phyloP scores from a whole-genome alignment of 2,113 vertebrate species.

The Xenopus laevis region DNA sequence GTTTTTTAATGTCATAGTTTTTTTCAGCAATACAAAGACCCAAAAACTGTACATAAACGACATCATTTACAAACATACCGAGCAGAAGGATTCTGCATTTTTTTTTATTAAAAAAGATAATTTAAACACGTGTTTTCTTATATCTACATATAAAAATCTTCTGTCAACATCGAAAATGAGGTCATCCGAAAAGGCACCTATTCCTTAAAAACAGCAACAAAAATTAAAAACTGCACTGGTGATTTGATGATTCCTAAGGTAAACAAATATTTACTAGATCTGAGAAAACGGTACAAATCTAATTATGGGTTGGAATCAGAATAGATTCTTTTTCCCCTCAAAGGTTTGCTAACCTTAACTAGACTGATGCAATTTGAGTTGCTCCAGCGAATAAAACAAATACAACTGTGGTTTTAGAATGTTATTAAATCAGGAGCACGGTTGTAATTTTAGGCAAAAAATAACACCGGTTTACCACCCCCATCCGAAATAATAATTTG shows the following conservation, averaged over 20 bases:
- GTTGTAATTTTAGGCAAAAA: no score
- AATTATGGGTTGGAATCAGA: no score
- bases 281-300: not conserved
- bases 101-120: constrained; percentile 61
- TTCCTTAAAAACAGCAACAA: constrained; percentile 52
- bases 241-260: constrained; percentile 50
- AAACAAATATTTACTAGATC: not conserved
- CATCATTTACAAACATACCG: constrained; percentile 60
- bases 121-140: constrained; percentile 58
- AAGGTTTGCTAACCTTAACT: no score
- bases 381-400: no score
- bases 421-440: no score
- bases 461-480: no score
- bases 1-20: no score
- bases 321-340: no score
- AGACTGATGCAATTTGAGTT: no score
- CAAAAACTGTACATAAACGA: constrained; percentile 55
- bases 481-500: no score
- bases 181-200: constrained; percentile 94
- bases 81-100: constrained; percentile 48
- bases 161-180: constrained; percentile 79
- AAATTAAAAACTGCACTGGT: constrained; percentile 76
- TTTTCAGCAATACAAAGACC: constrained; percentile 54
- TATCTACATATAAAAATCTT: constrained; percentile 77
- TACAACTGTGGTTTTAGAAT: no score